A percentile compares a stretch with the other conserved stretches of the same genome.
Conservation (phyloP, 2,888 invertebrate species). For the Habroteleia sp. region DNA sequence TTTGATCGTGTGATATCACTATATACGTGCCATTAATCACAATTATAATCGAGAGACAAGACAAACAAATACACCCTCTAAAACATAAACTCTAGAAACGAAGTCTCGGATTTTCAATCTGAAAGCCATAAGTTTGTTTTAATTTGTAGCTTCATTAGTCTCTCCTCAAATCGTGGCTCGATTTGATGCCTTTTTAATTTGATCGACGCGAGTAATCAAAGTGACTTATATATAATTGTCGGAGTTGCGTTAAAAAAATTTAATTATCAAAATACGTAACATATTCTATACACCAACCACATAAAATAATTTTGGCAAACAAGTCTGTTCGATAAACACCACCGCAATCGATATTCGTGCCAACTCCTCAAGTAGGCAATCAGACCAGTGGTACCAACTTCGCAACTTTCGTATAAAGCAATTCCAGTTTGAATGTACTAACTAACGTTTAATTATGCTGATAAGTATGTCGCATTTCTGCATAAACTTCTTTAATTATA, state of each 20-base stretch:
- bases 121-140: too few relatives aligned
- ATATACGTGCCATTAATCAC: too few relatives aligned
- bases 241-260: conserved; percentile 1
- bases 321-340: conserved; percentile 35
- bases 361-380: conserved; percentile 47
- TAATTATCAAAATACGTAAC: conserved; percentile 3
- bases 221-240: conserved; percentile 25
- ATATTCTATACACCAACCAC: conserved; percentile 21
- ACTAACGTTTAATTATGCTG: conserved; percentile 54
- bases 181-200: too few relatives aligned
- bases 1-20: too few relatives aligned
- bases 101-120: too few relatives aligned
- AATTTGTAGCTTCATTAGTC: too few relatives aligned
- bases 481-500: conserved; percentile 53
- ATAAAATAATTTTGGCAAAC: conserved; percentile 34
- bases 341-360: conserved; percentile 39
- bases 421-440: conserved; percentile 29
- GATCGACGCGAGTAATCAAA: too few relatives aligned
- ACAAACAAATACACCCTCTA: too few relatives aligned
- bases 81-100: too few relatives aligned
- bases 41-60: too few relatives aligned
- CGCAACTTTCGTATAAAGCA: conserved; percentile 43
- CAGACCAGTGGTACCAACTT: conserved; percentile 37
- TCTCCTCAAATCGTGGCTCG: too few relatives aligned
- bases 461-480: conserved; percentile 48